These are phyloP conservation scores for Rhodophaea formosa DNA, from an alignment of 2,888 invertebrate genomes.

Conservation along the genomic window DNA sequence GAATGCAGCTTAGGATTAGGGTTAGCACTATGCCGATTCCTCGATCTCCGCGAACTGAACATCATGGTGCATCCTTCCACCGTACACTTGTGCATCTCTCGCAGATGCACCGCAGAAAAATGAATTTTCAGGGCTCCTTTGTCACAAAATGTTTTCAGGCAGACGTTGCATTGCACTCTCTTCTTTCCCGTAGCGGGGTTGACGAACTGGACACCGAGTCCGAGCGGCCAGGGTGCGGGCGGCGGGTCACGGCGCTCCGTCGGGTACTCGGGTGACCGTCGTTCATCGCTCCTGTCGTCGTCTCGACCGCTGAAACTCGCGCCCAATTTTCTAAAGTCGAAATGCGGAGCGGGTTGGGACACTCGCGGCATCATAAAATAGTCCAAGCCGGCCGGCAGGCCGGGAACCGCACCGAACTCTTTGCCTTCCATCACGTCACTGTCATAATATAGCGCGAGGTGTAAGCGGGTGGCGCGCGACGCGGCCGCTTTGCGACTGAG, in stretches of 20 bases:
- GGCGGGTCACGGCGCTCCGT: constrained; percentile 66
- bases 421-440: constrained; percentile 78
- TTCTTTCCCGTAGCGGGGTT: constrained; percentile 97
- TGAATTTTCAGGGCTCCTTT: constrained; percentile 99
- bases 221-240: constrained; percentile 87
- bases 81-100: constrained; percentile 99
- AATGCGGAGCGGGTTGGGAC: constrained; percentile 92
- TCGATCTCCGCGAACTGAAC: constrained; percentile 96
- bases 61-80: constrained; percentile 99
- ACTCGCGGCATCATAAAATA: constrained; percentile 83
- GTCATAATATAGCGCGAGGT: constrained; percentile 66
- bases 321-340: constrained; percentile 90
- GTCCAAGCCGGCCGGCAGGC: constrained; percentile 74
- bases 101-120: constrained; percentile 97
- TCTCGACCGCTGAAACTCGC: constrained; percentile 82
- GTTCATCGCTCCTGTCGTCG: constrained; percentile 66
- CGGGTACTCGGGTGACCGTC: constrained; percentile 65
- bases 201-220: constrained; percentile 92
- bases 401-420: constrained; percentile 75
- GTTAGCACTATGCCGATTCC: constrained; percentile 98
- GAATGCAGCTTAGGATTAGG: constrained; percentile 98
- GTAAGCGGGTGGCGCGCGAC: constrained; percentile 80
- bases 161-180: constrained; percentile 97
- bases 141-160: constrained; percentile 99
- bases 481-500: constrained; percentile 81